Evolutionary conservation across 2,797 vertebrate genomes (phyloP), one percentile per base, ranked within the genome.

Genomic region (Huso huso): DNA sequence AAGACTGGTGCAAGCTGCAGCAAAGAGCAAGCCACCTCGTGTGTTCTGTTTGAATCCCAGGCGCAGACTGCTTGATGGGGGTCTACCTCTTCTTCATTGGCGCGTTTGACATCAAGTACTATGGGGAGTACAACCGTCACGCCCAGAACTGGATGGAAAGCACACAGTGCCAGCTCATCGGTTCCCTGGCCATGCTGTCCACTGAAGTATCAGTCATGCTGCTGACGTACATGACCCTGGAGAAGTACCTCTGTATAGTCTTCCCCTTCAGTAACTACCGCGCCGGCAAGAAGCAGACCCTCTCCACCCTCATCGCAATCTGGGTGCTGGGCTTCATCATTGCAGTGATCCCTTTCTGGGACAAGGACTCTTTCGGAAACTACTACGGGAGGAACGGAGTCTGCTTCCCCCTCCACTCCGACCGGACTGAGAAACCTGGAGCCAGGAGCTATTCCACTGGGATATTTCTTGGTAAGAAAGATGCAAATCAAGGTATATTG

Each of bases 31-130:
- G 23, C 23, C 23, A 37, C 23, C 23, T 37, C 2, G 23, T 37
- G 23, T 37, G 23, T 37, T 37, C 23, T 37, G 23, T 37, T 37
- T 37, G 23, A 37, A 1, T 23, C 6, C 18, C 70, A 87, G 80
- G 84, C 76, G 85, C 86, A 4, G 84, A 85, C 5, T 79, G 81
- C n/a, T 71, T 87, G 60, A 88, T 86, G 85, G 83, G 84, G 58
- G 74, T 87, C 61, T 86, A 86, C 62, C 82, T 86, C 58, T 81
- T 89, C 9, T 67, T 83, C 63, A 82, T 86, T 0, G 84, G 86
- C 0, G 81, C 83, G 49, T 87, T 83, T 3, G 83, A 84, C 64
- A 77, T 85, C 53, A 81, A 82, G 60, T 87, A 76, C 64, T 78
- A 78, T 0, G 84, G 86, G 0, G 75, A 86, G 52, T 86, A 86